Base-by-base conservation (phyloP, 2,888 invertebrate species). In the Oscheius onirici region DNA sequence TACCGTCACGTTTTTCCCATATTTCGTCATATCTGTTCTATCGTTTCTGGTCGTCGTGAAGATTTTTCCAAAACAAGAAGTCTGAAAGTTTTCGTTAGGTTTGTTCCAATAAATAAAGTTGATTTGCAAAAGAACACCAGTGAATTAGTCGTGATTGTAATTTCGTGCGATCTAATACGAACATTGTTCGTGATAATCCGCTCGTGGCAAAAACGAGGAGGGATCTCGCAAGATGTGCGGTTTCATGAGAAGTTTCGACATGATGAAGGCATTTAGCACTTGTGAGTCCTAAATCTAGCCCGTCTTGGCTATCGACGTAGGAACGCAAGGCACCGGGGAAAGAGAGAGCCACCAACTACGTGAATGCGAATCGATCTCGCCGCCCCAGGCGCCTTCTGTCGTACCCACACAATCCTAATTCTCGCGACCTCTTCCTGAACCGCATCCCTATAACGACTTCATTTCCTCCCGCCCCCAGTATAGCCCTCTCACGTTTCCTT, bases 1-100 rank as follows among this genome's bases (percentile, higher is more conserved):
- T 66, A 71, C 74, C 5, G 20, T 77, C n/a, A 69, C 81, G 1
- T 80, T 78, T 71, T 51, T 80, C 1, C 81, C 79, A 5, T 81
- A 81, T 54, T 79, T 79, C 28, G 10, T 71, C 1, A 49, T 74
- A 20, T 77, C 79, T 2, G 70, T 22, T 63, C 17, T 26, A 2
- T 28, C 49, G 15, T 28, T 63, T 3, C 5, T 49, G 6, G 24
- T 63, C 15, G 17, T 63, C 2, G 26, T 63, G 17, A 0, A 17
- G 26, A 63, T 63, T 17, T 63, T 46, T 46, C 63, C 63, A 20
- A 46, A 63, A 5, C 46, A 49, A 8, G 46, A 63, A 24, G 34
- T 34, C 3, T 34, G 8, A 8, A 34, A 34, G 34, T 8, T 34
- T 34, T 34, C 5, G 3, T 6, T 34, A 34, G 34, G 34, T 8